These are phyloP conservation scores for Andricus grossulariae DNA, from an alignment of 1,140 invertebrate genomes.

Conservation along the genomic window DNA sequence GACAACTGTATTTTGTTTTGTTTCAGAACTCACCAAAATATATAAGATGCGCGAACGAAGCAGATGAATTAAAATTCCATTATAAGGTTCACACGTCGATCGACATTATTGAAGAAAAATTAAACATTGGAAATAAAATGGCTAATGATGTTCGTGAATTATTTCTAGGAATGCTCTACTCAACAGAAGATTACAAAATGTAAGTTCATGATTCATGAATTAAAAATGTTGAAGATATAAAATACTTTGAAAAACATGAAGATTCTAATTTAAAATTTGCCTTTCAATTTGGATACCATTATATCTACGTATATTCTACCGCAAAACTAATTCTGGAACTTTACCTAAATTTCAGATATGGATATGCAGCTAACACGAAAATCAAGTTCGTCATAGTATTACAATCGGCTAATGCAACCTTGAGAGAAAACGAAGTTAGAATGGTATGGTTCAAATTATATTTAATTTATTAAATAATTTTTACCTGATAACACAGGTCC, in stretches of 20 bases:
- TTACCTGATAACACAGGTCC: no score
- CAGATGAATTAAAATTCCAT: constrained; percentile 90
- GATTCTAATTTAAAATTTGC: constrained; percentile 19
- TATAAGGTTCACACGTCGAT: constrained; percentile 95
- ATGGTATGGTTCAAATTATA: constrained; percentile 79
- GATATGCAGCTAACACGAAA: constrained; percentile 98
- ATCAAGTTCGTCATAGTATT: constrained; percentile 96
- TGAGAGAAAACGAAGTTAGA: constrained; percentile 96
- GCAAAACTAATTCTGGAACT: constrained; percentile 18
- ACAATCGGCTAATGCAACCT: constrained; percentile 90
- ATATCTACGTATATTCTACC: not conserved
- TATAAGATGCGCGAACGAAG: constrained; percentile 84
- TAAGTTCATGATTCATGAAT: constrained; percentile 72
- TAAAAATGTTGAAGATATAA: constrained; percentile 16
- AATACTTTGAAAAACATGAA: not conserved
- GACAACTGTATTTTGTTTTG: not conserved
- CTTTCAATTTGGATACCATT: no score
- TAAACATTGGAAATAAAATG: constrained; percentile 82
- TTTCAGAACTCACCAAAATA: constrained; percentile 94
- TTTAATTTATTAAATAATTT: constrained; percentile 39
- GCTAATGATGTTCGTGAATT: constrained; percentile 87
- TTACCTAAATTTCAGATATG: constrained; percentile 83
- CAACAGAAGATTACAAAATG: constrained; percentile 98
- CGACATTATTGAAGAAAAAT: constrained; percentile 95
- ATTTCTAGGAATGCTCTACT: constrained; percentile 93